Evolutionary conservation across 2,888 invertebrate species (phyloP), one percentile per base, ranked within the genome.

Genomic region (Crematogaster levior): DNA sequence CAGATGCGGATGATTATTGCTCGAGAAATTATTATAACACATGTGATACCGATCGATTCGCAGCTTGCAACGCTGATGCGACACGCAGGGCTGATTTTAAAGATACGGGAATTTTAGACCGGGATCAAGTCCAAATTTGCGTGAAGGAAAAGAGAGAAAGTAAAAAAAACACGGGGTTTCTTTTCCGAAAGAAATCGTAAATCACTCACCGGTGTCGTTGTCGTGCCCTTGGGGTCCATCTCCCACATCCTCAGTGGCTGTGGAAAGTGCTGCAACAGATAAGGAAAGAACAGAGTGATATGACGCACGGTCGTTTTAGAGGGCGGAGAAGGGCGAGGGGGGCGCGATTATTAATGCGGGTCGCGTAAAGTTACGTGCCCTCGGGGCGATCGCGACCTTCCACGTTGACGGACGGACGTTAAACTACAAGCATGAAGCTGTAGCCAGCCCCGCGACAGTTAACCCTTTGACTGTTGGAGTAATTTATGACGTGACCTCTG

Each of bases 181-280:
- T n/a, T 60, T 34, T 30, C 27, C 60, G 2, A 34, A 46, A 77
- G 56, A 81, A 27, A 65, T 24, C 46, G 3, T 21, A 74, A 56
- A 51, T 53, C 83, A 91, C 93, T 93, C 84, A 93, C 93, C 91
- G 83, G 93, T 93, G 79, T 93, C 93, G 85, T 94, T 94, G 79
- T 93, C 93, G 73, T 91, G 90, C 43, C 89, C 86, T 80, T 90
- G 91, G 73, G 90, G 89, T 51, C 90, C 93, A 84, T 92, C 92
- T 60, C 89, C 90, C 85, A 92, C 92, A 88, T 93, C 92, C 84
- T 93, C 93, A 43, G 93, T 81, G 80, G 93, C 92, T 85, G 93
- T 93, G 85, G 93, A 93, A 86, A 93, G 88, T 80, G 91, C 93
- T 94, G 90, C 63, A 92, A 93, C 72, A 88, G 63, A 88, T 79